Evolutionary conservation across 2,797 vertebrate species (phyloP).

Genomic region (Chelon labrosus): DNA sequence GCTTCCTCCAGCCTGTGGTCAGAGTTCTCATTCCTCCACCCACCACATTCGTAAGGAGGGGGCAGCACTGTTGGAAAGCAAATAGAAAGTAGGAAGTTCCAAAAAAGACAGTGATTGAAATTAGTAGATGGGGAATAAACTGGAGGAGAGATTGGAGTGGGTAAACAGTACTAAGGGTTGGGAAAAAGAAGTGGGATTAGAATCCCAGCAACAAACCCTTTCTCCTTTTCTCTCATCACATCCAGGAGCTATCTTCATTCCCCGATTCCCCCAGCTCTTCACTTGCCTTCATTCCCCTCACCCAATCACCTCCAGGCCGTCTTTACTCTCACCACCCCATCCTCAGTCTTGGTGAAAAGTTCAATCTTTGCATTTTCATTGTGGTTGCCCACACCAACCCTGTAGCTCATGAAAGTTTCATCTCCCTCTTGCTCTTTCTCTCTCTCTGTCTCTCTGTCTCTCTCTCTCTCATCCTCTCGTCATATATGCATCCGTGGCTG

Average conservation of each 20-base stretch:
- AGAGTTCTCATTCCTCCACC: conserved; percentile 26
- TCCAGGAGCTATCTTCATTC: conserved; percentile 52
- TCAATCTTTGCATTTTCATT: conserved; percentile 82
- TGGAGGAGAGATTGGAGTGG: conserved; percentile 52
- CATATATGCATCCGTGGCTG: conserved; percentile 59
- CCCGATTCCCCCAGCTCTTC: conserved; percentile 21
- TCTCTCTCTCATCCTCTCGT: conserved; percentile 34
- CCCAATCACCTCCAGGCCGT: conserved; percentile 48
- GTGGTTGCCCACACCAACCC: conserved; percentile 61
- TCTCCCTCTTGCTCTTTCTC: conserved; percentile 37
- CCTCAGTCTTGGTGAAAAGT: conserved; percentile 72
- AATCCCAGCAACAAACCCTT: conserved; percentile 49
- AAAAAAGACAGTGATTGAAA: conserved; percentile 25
- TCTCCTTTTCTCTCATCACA: conserved; percentile 40
- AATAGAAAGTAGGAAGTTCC: conserved; percentile 45
- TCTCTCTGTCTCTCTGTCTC: conserved; percentile 6
- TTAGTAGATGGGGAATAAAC: conserved; percentile 30
- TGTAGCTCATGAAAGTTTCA: conserved; percentile 78
- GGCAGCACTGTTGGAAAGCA: not conserved
- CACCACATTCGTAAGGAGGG: conserved; percentile 39
- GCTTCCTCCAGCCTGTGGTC: conserved; percentile 53
- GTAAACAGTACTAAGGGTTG: conserved; percentile 40
- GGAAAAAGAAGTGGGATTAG: conserved; percentile 38
- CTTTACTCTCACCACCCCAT: conserved; percentile 63
- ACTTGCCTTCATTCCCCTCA: conserved; percentile 12